phyloP scores from a whole-genome alignment of 2,888 invertebrate genomes.

The Spodoptera picta region DNA sequence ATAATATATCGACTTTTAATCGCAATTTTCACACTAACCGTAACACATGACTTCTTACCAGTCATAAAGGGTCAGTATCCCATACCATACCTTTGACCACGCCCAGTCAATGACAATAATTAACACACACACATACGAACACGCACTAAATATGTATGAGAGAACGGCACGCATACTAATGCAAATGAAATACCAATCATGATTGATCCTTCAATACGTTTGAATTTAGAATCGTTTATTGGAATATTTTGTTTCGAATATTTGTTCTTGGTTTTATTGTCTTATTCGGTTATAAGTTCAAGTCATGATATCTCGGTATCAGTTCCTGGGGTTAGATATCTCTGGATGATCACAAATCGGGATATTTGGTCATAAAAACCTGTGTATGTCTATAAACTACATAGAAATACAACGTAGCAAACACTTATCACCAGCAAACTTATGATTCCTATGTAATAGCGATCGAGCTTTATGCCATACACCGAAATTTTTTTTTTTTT shows the following conservation, averaged over 20 bases:
- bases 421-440: too few relatives aligned
- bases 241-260: constrained; percentile 23
- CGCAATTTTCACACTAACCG: constrained; percentile 24
- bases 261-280: not conserved
- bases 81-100: constrained; percentile 64
- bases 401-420: too few relatives aligned
- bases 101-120: constrained; percentile 71
- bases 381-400: too few relatives aligned
- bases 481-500: too few relatives aligned
- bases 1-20: not conserved
- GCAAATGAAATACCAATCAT: constrained; percentile 40
- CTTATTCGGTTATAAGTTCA: too few relatives aligned
- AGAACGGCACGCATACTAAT: constrained; percentile 53
- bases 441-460: too few relatives aligned
- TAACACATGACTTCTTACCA: constrained; percentile 52
- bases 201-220: constrained; percentile 34
- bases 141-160: constrained; percentile 50
- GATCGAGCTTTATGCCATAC: too few relatives aligned
- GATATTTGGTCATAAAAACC: too few relatives aligned
- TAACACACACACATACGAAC: constrained; percentile 60
- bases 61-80: constrained; percentile 70
- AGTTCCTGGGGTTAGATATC: too few relatives aligned
- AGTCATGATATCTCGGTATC: too few relatives aligned
- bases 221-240: constrained; percentile 21
- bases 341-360: too few relatives aligned